Percentiles rank a stretch among this genome's conserved stretches.
phyloP scores from a whole-genome alignment of 2,888 invertebrate genomes.

The Caenorhabditis wallacei region DNA sequence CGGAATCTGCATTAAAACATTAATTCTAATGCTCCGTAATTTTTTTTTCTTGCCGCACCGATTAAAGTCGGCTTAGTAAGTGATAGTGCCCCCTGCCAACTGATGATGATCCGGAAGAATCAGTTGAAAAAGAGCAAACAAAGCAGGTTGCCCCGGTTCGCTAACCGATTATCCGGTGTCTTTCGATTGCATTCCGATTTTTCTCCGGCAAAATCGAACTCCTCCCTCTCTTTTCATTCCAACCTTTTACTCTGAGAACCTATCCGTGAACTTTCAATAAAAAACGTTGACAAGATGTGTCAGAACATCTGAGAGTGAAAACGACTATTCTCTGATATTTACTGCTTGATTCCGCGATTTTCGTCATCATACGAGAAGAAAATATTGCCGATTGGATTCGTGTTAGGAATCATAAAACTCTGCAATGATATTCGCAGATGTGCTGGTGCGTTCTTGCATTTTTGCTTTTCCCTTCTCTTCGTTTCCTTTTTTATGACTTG shows the following conservation, averaged over 20 bases:
- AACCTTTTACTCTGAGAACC: not conserved
- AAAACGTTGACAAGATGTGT: constrained; percentile 12
- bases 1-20: not conserved
- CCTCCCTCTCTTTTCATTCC: not conserved
- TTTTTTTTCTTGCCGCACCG: constrained; percentile 11
- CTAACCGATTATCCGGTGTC: constrained; percentile 53
- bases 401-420: constrained; percentile 48
- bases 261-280: constrained; percentile 3
- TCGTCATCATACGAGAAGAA: constrained; percentile 8
- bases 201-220: constrained; percentile 13
- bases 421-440: constrained; percentile 64
- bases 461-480: not conserved
- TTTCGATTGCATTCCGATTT: constrained; percentile 15
- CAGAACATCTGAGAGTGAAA: constrained; percentile 46
- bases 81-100: constrained; percentile 49
- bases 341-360: not conserved
- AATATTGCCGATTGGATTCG: constrained; percentile 33
- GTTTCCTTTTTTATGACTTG: constrained; percentile 30
- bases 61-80: constrained; percentile 43
- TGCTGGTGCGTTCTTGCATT: constrained; percentile 49
- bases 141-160: constrained; percentile 51
- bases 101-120: constrained; percentile 59
- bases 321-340: constrained; percentile 37
- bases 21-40: not conserved
- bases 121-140: constrained; percentile 57